A percentile compares a stretch with the other conserved stretches of the same genome.
These are phyloP conservation scores for Lates japonicus DNA, from an alignment of 2,797 vertebrate genomes.

Conservation along the genomic window DNA sequence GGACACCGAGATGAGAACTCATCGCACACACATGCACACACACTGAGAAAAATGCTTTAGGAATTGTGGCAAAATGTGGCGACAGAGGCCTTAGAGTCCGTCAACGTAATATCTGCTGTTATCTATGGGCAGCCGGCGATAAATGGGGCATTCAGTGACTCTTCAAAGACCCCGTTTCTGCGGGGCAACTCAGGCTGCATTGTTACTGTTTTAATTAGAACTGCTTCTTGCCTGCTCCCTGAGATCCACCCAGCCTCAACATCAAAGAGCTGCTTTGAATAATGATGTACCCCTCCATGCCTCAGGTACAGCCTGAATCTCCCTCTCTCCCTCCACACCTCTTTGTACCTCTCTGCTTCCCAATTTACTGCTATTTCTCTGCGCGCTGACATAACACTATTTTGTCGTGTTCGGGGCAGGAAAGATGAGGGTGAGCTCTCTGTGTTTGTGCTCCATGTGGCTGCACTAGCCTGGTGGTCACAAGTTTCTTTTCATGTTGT, in stretches of 20 bases:
- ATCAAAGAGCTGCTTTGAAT: slow-evolving; percentile 82
- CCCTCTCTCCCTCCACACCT: slow-evolving; percentile 54
- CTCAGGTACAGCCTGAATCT: slow-evolving; percentile 81
- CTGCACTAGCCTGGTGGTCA: neutral
- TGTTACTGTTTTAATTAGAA: slow-evolving; percentile 84
- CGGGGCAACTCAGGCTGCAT: slow-evolving; percentile 71
- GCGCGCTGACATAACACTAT: slow-evolving; percentile 75
- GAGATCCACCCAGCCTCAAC: slow-evolving; percentile 79
- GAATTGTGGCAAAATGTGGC: slow-evolving; percentile 60
- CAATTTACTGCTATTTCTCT: slow-evolving; percentile 65
- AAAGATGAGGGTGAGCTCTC: slow-evolving; percentile 31
- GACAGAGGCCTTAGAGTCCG: slow-evolving; percentile 64
- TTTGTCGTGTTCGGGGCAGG: slow-evolving; percentile 56
- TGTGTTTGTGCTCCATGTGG: slow-evolving; percentile 14
- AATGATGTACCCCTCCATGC: slow-evolving; percentile 80
- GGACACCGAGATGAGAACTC: slow-evolving; percentile 72
- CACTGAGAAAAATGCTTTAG: slow-evolving; percentile 26
- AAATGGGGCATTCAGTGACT: slow-evolving; percentile 82
- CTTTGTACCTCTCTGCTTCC: slow-evolving; percentile 67
- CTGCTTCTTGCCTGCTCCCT: slow-evolving; percentile 72
- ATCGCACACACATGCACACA: slow-evolving; percentile 35
- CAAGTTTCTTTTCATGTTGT: slow-evolving; percentile 15
- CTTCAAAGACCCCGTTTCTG: slow-evolving; percentile 78
- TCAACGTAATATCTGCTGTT: slow-evolving; percentile 66
- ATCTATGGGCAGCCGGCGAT: slow-evolving; percentile 73